Percentiles rank a stretch among this genome's conserved stretches.
phyloP scores from a whole-genome alignment of 2,888 invertebrate genomes.

The Hypercompe scribonia region DNA sequence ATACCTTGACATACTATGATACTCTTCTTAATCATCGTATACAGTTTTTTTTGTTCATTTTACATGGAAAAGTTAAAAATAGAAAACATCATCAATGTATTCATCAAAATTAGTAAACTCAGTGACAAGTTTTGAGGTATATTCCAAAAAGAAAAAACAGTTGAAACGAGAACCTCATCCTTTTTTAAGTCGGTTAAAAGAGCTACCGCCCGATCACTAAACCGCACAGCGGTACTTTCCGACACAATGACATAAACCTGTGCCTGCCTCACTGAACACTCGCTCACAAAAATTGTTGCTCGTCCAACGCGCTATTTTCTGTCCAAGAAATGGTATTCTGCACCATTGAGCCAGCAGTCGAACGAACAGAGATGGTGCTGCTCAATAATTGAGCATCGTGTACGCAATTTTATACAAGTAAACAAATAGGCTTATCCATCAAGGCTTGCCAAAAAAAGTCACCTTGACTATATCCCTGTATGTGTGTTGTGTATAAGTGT shows the following conservation, averaged over 20 bases:
- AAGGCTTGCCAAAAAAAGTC: background rate
- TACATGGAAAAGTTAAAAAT: too few relatives aligned
- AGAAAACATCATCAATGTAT: too few relatives aligned
- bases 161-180: too few relatives aligned
- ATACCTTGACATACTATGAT: too few relatives aligned
- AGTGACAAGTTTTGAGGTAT: too few relatives aligned
- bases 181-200: too few relatives aligned
- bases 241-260: slow-evolving; percentile 7
- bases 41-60: too few relatives aligned
- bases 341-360: slow-evolving; percentile 15
- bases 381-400: background rate
- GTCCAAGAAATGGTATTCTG: slow-evolving; percentile 21
- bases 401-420: background rate
- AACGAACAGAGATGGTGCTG: background rate
- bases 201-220: background rate
- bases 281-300: slow-evolving; percentile 15
- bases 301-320: slow-evolving; percentile 22
- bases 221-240: background rate
- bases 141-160: too few relatives aligned
- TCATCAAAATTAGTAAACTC: too few relatives aligned
- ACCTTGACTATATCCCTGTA: background rate
- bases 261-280: background rate
- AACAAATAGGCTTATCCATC: background rate
- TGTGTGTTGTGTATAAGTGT: background rate
- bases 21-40: too few relatives aligned